Base-by-base conservation (phyloP, 1,140 invertebrate genomes). In the Pentalonia nigronervosa region DNA sequence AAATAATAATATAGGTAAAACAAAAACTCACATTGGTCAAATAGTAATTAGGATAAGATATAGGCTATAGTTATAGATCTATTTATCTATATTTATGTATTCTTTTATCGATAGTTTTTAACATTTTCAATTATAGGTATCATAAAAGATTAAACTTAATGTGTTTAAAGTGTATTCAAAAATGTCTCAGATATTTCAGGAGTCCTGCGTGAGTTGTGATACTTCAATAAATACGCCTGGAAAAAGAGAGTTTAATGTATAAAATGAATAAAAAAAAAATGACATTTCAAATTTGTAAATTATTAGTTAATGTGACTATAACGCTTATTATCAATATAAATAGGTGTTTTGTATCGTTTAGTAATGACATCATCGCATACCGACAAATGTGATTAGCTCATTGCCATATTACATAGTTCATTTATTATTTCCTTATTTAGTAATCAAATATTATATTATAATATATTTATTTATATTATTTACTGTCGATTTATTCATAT, bases 291-390 rank as follows among this genome's bases (percentile, higher is more conserved):
- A 20, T 34, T 83, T 83, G 34, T 83, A 83, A 83, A 83, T 83
- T 23, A 36, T 21, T 83, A 83, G n/a, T 34, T 36, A 36, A 41
- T 2, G 34, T 17, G n/a, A 83, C 34, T 23, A 36, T 83, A 83
- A 36, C 34, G 20, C 36, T 36, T 83, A 36, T 23, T 50, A 34
- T 87, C 45, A 87, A 87, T 87, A 48, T 30, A 4, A 86, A n/a
- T 88, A 88, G n/a, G 20, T 36, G 53, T 53, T 89, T 36, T 56
- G 87, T 89, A 89, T 56, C 23, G 87, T 56, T 89, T 36, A 89
- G 87, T 56, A 89, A 89, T 89, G 87, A 89, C 87, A 53, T 89
- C 87, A 89, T 23, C 87, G 23, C 87, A 89, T 89, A 89, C 87
- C 48, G 36, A 36, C 34, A 53, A 89, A 34, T 89, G 50, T 36